Base-by-base conservation (phyloP, 2,888 invertebrate genomes). In the Heterodera filipjevi region DNA sequence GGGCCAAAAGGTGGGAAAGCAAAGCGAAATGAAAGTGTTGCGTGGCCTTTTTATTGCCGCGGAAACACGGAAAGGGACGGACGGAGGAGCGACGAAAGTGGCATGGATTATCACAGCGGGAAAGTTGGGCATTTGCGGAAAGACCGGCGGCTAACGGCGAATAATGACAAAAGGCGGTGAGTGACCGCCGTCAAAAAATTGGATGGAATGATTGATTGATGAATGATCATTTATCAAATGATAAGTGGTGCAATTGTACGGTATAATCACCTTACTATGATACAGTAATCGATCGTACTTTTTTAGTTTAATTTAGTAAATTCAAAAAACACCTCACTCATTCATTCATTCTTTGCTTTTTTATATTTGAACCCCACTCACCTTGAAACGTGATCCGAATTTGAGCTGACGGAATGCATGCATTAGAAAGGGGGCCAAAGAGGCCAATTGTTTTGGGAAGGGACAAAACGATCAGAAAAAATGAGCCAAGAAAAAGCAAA, bases 351-450 rank as follows among this genome's bases (percentile, higher is more conserved):
- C 32, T 27, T 27, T 14, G n/a, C n/a, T n/a, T n/a, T n/a, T n/a
- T n/a, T n/a, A n/a, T n/a, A n/a, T n/a, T n/a, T n/a, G n/a, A n/a
- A n/a, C n/a, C 66, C 33, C 33, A 32, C 33, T 68, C 22, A 68
- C 68, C 68, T 68, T 68, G 33, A 68, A 68, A 19, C 68, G 68
- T 33, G 68, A 35, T 32, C 68, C 68, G 68, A 68, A 35, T 14
- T 68, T 68, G 68, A 68, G 68, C 33, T 68, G 68, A 22, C 68
- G 68, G 22, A 68, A 68, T 32, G 68, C 68, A 68, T 68, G 32
- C 68, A 68, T 68, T 68, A 19, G 14, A 66, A 32, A 16, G n/a
- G 8, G 3, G 68, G 16, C 68, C 12, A 22, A 16, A 6, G 32
- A 1, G 68, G 33, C 68, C 16, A 30, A 68, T 32, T 32, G 14